These are phyloP conservation scores for Cephalopterus ornatus DNA, from an alignment of 2,113 vertebrate species.

Conservation along the genomic window DNA sequence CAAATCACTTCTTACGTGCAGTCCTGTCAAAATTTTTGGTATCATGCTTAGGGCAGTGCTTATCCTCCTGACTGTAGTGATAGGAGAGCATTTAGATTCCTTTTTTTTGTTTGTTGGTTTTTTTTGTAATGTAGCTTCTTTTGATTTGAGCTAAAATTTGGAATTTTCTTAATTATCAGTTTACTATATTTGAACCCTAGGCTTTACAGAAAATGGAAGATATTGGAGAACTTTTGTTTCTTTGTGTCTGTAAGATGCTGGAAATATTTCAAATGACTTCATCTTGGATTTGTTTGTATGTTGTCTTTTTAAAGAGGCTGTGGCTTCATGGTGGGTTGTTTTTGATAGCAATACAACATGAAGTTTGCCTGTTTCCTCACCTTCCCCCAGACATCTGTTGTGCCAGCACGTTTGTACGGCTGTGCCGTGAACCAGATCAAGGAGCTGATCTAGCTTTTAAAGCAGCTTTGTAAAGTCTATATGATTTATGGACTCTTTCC, in stretches of 20 bases:
- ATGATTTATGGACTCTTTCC: background rate
- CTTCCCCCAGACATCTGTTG: constrained; percentile 55
- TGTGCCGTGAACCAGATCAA: background rate
- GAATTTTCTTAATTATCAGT: background rate
- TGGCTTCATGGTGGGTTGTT: background rate
- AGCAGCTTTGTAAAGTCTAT: background rate
- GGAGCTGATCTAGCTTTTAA: background rate
- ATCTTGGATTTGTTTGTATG: background rate
- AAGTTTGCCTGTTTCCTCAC: constrained; percentile 34
- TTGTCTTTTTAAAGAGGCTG: background rate
- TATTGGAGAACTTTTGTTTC: background rate
- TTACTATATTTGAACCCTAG: background rate
- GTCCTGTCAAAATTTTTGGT: background rate
- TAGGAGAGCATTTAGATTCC: background rate
- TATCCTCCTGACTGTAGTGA: background rate
- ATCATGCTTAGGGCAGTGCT: background rate
- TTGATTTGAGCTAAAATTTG: background rate
- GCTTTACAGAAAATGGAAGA: background rate
- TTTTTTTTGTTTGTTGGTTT: background rate
- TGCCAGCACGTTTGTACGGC: constrained; percentile 30
- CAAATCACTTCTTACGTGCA: background rate
- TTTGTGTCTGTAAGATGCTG: background rate
- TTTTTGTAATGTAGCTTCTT: background rate
- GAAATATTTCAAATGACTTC: background rate
- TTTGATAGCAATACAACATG: constrained; percentile 8